Percentiles rank a stretch among this genome's conserved stretches.
Evolutionary conservation across 1,140 invertebrate genomes (phyloP).

Genomic region (Nautilus pompilius): DNA sequence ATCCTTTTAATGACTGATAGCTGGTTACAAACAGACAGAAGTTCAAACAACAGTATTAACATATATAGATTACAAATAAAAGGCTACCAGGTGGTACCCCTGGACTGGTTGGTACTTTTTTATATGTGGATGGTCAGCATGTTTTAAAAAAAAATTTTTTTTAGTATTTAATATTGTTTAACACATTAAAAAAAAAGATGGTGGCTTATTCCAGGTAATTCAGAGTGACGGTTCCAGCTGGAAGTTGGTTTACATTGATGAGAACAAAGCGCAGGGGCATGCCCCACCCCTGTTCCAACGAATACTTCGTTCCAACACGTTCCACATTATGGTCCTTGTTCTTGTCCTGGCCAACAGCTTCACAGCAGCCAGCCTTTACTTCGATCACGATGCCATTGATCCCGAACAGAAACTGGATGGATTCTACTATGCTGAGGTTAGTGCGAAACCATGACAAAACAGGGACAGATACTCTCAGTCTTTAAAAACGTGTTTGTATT

Average conservation of each 20-base stretch:
- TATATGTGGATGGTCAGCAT: too few species aligned
- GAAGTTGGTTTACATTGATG: constrained; percentile 92
- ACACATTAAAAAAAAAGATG: not conserved
- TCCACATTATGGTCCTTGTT: constrained; percentile 87
- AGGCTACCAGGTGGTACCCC: too few species aligned
- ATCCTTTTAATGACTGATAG: too few species aligned
- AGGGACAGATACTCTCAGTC: too few species aligned
- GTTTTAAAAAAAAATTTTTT: too few species aligned
- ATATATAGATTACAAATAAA: too few species aligned
- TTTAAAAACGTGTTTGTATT: too few species aligned
- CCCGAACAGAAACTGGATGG: constrained; percentile 72
- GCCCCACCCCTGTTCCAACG: constrained; percentile 79
- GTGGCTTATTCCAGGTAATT: constrained; percentile 67
- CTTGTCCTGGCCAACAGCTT: constrained; percentile 93
- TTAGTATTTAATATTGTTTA: not conserved
- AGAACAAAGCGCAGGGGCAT: constrained; percentile 86
- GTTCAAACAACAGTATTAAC: too few species aligned
- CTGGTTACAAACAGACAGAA: too few species aligned
- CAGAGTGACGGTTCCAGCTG: constrained; percentile 62
- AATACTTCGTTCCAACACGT: constrained; percentile 83
- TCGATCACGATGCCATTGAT: constrained; percentile 82
- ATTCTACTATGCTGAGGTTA: constrained; percentile 91
- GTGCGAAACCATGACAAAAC: too few species aligned
- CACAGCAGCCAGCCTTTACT: constrained; percentile 93
- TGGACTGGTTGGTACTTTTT: too few species aligned